These are phyloP conservation scores for Ophthalmolycus amberensis DNA, from an alignment of 2,113 vertebrate species.

Conservation along the genomic window DNA sequence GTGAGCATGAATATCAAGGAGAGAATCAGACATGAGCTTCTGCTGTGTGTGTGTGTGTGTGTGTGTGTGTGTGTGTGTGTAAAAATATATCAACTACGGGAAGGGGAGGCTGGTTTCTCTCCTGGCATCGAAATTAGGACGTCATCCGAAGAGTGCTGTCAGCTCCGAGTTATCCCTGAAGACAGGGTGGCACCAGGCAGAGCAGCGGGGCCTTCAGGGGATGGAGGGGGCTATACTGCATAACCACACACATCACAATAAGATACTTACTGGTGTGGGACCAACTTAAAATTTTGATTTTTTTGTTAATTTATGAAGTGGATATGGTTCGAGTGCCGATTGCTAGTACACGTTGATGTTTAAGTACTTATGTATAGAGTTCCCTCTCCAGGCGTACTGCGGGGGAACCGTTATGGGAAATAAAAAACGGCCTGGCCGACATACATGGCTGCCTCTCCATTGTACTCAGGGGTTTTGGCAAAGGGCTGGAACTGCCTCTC, in stretches of 20 bases:
- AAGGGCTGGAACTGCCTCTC: slow-evolving; percentile 47
- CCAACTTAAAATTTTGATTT: slow-evolving; percentile 42
- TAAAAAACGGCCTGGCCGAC: slow-evolving; percentile 58
- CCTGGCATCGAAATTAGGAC: slow-evolving; percentile 52
- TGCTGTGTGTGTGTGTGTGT: slow-evolving; percentile 21
- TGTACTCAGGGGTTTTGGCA: slow-evolving; percentile 57
- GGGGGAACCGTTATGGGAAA: slow-evolving; percentile 54
- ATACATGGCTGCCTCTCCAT: slow-evolving; percentile 46
- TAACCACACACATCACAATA: slow-evolving; percentile 52
- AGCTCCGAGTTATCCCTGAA: slow-evolving; percentile 62
- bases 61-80: slow-evolving; percentile 30
- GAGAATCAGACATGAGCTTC: slow-evolving; percentile 41
- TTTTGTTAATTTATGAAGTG: slow-evolving; percentile 32
- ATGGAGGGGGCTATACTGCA: slow-evolving; percentile 40
- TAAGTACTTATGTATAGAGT: slow-evolving; percentile 54
- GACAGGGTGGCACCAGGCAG: slow-evolving; percentile 67
- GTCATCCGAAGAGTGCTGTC: slow-evolving; percentile 52
- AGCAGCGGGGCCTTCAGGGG: slow-evolving; percentile 47
- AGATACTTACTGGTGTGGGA: slow-evolving; percentile 27
- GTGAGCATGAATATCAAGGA: slow-evolving; percentile 66
- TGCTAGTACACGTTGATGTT: slow-evolving; percentile 34
- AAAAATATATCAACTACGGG: slow-evolving; percentile 22
- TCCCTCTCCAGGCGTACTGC: slow-evolving; percentile 38
- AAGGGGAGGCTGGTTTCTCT: slow-evolving; percentile 34
- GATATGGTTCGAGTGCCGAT: slow-evolving; percentile 21